These are phyloP conservation scores for Rhinogobio ventralis DNA, from an alignment of 2,797 vertebrate species.

Conservation along the genomic window DNA sequence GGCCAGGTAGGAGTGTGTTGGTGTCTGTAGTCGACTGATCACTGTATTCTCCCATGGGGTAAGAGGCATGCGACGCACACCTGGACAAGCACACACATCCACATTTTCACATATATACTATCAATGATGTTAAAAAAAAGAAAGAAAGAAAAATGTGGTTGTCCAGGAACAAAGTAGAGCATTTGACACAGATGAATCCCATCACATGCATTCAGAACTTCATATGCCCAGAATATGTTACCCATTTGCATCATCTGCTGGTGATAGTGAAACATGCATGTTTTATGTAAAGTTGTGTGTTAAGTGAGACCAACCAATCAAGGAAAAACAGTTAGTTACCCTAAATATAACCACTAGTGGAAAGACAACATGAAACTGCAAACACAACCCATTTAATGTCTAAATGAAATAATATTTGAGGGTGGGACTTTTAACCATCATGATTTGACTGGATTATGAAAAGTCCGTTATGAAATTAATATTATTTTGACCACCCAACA, in stretches of 20 bases:
- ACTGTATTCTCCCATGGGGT: constrained; percentile 93
- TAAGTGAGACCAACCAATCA: not conserved
- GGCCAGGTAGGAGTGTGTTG: constrained; percentile 96
- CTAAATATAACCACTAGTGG: not conserved
- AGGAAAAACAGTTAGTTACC: not conserved
- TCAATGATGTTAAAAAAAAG: not conserved
- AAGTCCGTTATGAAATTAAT: not conserved
- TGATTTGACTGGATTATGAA: not conserved
- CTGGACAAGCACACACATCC: constrained; percentile 71
- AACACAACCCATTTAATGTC: not conserved
- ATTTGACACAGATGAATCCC: not conserved
- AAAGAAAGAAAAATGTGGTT: not conserved
- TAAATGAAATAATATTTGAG: not conserved
- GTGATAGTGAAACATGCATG: constrained; percentile 51
- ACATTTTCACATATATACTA: not conserved
- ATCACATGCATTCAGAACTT: not conserved
- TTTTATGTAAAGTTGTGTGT: not conserved
- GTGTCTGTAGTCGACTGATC: constrained; percentile 93
- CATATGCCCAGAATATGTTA: constrained; percentile 55
- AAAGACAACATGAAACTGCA: constrained; percentile 22
- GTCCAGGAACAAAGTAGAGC: not conserved
- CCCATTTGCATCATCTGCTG: constrained; percentile 60
- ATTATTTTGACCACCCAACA: not conserved
- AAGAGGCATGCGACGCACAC: constrained; percentile 87
- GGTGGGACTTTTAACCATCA: not conserved